phyloP scores from a whole-genome alignment of 2,888 invertebrate genomes.

The Seira ritae region DNA sequence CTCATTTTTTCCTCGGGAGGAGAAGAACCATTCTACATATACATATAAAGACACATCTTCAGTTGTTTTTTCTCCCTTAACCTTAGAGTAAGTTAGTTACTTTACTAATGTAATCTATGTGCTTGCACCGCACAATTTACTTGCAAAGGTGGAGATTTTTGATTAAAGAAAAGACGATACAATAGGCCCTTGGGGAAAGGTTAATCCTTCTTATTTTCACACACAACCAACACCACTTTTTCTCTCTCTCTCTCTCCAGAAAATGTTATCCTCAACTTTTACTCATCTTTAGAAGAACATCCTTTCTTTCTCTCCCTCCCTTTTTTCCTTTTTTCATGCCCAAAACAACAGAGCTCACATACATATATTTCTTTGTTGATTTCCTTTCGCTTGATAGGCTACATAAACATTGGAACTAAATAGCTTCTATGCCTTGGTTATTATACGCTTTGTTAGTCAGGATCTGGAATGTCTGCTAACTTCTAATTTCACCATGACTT shows the following conservation, averaged over 20 bases:
- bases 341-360: too few species aligned
- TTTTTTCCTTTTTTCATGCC: constrained; percentile 42
- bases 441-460: too few species aligned
- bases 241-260: constrained; percentile 14
- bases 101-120: constrained; percentile 55
- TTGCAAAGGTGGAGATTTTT: constrained; percentile 71
- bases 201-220: constrained; percentile 58
- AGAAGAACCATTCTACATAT: too few species aligned
- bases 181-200: constrained; percentile 72
- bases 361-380: constrained; percentile 27
- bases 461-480: too few species aligned
- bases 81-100: too few species aligned
- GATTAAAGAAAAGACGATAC: constrained; percentile 73
- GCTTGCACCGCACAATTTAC: constrained; percentile 62
- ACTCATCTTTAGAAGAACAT: constrained; percentile 42
- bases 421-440: too few species aligned
- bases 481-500: too few species aligned
- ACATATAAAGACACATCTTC: too few species aligned
- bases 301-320: constrained; percentile 16
- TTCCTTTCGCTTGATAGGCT: too few species aligned
- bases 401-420: too few species aligned
- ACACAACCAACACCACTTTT: constrained; percentile 32
- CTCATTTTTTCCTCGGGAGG: constrained; percentile 5
- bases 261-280: constrained; percentile 33
- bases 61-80: too few species aligned